These are phyloP conservation scores for Hetaerina titia DNA, from an alignment of 2,888 invertebrate genomes.

Conservation along the genomic window DNA sequence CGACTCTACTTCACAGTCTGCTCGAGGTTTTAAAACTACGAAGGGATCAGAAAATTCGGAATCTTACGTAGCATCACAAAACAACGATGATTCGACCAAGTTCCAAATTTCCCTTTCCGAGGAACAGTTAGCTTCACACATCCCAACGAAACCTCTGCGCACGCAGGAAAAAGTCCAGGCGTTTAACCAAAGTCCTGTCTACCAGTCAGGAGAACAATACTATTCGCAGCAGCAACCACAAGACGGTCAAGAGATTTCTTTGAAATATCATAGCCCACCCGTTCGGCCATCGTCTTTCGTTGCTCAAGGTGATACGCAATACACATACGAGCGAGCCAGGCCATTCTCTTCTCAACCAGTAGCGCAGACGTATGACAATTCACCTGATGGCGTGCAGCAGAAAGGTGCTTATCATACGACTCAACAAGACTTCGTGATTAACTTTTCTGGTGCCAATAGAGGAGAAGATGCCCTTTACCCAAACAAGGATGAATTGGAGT, in stretches of 20 bases:
- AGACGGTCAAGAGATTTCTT: neutral
- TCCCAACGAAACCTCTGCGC: neutral
- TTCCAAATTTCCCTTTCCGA: conserved; percentile 42
- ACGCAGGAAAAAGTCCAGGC: conserved; percentile 24
- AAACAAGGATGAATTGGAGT: conserved; percentile 41
- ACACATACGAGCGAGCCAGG: conserved; percentile 15
- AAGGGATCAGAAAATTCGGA: neutral
- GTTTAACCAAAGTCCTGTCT: conserved; percentile 21
- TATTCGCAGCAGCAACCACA: conserved; percentile 40
- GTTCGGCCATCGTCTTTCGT: neutral
- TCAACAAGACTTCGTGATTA: conserved; percentile 33
- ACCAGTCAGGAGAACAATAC: conserved; percentile 3
- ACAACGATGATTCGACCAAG: neutral
- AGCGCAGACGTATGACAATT: neutral
- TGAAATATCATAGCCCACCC: conserved; percentile 44
- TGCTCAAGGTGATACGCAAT: neutral
- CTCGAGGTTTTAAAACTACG: neutral
- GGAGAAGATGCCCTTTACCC: conserved; percentile 13
- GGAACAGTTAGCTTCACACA: conserved; percentile 4
- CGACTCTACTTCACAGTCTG: neutral
- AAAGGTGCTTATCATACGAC: neutral
- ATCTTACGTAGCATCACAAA: neutral
- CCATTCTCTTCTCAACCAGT: neutral
- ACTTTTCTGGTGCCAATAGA: conserved; percentile 7
- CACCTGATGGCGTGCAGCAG: neutral